Evolutionary conservation across 2,888 invertebrate genomes (phyloP).

Genomic region (Cepaea hortensis): DNA sequence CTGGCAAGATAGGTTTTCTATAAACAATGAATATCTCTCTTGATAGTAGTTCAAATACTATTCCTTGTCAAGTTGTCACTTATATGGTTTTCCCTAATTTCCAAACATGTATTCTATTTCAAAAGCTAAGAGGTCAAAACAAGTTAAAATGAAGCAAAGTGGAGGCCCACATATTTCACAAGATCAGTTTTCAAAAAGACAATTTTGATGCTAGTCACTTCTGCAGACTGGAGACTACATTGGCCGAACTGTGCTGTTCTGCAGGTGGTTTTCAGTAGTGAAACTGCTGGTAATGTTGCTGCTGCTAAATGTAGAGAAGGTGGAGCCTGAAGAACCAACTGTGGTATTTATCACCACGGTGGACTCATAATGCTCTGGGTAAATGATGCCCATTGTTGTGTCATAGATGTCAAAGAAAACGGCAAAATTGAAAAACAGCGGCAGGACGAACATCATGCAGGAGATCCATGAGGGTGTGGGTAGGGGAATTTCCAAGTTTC

Average conservation of each 20-base stretch:
- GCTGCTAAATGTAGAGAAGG: neutral
- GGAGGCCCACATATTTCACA: too few relatives aligned
- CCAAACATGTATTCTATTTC: too few relatives aligned
- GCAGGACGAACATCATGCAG: conserved; percentile 63
- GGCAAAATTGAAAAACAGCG: conserved; percentile 72
- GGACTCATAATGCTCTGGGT: conserved; percentile 5
- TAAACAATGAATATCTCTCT: too few relatives aligned
- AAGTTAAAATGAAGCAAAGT: too few relatives aligned
- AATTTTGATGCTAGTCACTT: too few relatives aligned
- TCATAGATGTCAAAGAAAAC: conserved; percentile 56
- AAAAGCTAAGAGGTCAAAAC: too few relatives aligned
- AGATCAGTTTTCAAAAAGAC: too few relatives aligned
- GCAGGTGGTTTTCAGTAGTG: neutral
- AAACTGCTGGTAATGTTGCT: neutral
- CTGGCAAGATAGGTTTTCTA: too few relatives aligned
- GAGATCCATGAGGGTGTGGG: conserved; percentile 51
- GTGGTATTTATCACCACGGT: neutral
- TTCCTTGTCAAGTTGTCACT: too few relatives aligned
- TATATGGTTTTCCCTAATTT: too few relatives aligned
- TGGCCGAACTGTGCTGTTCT: neutral
- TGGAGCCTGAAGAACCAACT: neutral
- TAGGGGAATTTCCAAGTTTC: neutral
- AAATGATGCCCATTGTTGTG: conserved; percentile 35
- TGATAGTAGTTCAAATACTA: too few relatives aligned
- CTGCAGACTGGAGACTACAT: too few relatives aligned